Base-by-base conservation (phyloP, 1,140 invertebrate genomes). In the Ceratina japonica region DNA sequence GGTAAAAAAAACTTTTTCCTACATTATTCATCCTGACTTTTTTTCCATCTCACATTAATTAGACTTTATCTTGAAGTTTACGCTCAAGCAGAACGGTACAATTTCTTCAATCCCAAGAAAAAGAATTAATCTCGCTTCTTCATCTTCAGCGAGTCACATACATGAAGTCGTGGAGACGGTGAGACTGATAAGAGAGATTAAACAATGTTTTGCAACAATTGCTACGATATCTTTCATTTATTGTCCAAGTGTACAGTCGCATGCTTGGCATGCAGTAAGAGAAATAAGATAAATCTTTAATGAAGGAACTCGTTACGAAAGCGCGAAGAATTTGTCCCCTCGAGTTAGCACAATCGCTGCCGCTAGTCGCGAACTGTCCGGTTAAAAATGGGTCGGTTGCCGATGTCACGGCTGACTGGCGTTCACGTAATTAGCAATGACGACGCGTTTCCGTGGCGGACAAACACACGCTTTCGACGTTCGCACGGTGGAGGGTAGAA, bases 351-450 rank as follows among this genome's bases (percentile, higher is more conserved):
- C 15, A n/a, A 56, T 18, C 54, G 54, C 13, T 7, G 37, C 37
- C 37, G 37, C 5, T 44, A 37, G 62, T 27, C 58, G 51, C 31
- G 51, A 20, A 66, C 7, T 13, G 12, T 37, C 10, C 16, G 54
- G 58, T 71, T 66, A 79, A 78, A 81, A 84, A 81, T 82, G 49
- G 75, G 68, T 85, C 83, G 80, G 16, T 37, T 24, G 69, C 81
- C 70, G 70, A 58, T 81, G 79, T 85, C 75, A 82, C 51, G 80
- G 84, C 68, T 85, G 80, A 85, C 71, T 75, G 83, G 59, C 63
- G 70, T 73, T 59, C 63, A 20, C 75, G 68, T 86, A 86, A 86
- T 86, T 86, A 78, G 58, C 62, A 59, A 15, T 82, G 83, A 85
- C 80, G 68, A 85, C 66, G 66, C 80, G 68, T 82, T 86, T 86